Conservation (phyloP, 2,113 vertebrate species). For the Podarcis cretensis region DNA sequence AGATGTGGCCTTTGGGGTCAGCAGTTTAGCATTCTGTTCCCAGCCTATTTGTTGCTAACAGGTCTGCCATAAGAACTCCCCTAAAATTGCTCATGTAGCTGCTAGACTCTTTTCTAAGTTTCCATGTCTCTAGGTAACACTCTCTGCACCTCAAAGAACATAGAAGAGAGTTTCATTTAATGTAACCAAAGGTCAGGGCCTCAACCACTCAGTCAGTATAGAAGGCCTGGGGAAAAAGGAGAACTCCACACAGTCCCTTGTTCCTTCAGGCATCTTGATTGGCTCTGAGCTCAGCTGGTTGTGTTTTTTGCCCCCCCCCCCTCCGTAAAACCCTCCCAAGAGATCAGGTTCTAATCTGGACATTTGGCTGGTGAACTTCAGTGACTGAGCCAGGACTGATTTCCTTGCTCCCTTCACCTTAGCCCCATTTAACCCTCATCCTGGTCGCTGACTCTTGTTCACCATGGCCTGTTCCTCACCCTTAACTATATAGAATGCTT, state of each 20-base stretch:
- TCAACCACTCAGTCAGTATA: background rate
- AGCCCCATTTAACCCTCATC: background rate
- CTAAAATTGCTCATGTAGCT: background rate
- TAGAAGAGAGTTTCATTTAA: background rate
- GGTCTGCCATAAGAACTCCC: background rate
- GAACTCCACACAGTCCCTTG: background rate
- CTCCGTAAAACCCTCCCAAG: background rate
- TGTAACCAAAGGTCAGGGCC: background rate
- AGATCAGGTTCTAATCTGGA: background rate
- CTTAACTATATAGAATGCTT: background rate
- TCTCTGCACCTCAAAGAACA: background rate
- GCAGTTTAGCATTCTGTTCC: background rate
- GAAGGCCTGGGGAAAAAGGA: background rate
- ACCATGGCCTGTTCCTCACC: background rate
- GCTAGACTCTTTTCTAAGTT: background rate
- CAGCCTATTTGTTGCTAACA: background rate
- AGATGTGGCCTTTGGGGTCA: background rate
- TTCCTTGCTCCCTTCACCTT: background rate
- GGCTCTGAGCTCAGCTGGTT: background rate
- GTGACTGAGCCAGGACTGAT: background rate
- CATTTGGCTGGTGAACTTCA: background rate
- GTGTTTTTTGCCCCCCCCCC: background rate
- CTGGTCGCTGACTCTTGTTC: background rate
- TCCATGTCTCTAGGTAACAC: background rate
- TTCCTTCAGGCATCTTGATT: background rate